A percentile compares a stretch with the other conserved stretches of the same genome.
phyloP scores from a whole-genome alignment of 1,140 invertebrate species.

The Phortica variegata region DNA sequence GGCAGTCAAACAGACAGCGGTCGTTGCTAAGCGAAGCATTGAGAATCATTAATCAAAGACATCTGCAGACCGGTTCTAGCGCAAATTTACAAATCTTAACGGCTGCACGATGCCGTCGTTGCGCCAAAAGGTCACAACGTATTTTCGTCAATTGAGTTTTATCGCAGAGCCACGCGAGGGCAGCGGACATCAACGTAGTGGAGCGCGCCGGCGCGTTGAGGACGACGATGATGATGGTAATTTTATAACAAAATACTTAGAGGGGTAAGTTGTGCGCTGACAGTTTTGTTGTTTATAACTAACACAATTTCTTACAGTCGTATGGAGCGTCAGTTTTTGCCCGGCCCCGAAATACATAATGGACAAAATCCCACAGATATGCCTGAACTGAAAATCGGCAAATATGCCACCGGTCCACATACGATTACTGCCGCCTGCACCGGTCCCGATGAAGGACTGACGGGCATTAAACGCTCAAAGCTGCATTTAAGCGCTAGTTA shows the following conservation, averaged over 20 bases:
- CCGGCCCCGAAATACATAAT: slow-evolving; percentile 63
- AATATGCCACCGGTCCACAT: slow-evolving; percentile 60
- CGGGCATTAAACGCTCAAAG: slow-evolving; percentile 69
- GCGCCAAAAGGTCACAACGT: slow-evolving; percentile 71
- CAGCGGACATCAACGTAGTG: slow-evolving; percentile 35
- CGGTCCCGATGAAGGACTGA: slow-evolving; percentile 75
- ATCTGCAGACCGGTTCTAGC: no score
- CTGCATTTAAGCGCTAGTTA: slow-evolving; percentile 64
- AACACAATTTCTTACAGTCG: slow-evolving; percentile 23
- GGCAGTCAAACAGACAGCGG: slow-evolving; percentile 7
- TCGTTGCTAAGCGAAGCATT: slow-evolving; percentile 2
- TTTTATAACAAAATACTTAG: slow-evolving; percentile 73
- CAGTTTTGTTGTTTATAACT: background rate
- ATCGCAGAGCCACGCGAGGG: slow-evolving; percentile 64
- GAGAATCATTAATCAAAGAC: slow-evolving; percentile 12
- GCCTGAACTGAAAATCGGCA: slow-evolving; percentile 61
- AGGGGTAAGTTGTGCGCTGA: slow-evolving; percentile 63
- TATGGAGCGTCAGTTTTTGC: slow-evolving; percentile 41
- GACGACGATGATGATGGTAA: slow-evolving; percentile 63
- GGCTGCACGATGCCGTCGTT: slow-evolving; percentile 66
- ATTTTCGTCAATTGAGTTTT: slow-evolving; percentile 72
- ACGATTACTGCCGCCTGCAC: slow-evolving; percentile 69
- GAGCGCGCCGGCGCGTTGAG: slow-evolving; percentile 22
- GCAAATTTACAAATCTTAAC: no score
- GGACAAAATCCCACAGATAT: slow-evolving; percentile 68